Conservation (phyloP, 2,797 vertebrate genomes). For the Channa striata region DNA sequence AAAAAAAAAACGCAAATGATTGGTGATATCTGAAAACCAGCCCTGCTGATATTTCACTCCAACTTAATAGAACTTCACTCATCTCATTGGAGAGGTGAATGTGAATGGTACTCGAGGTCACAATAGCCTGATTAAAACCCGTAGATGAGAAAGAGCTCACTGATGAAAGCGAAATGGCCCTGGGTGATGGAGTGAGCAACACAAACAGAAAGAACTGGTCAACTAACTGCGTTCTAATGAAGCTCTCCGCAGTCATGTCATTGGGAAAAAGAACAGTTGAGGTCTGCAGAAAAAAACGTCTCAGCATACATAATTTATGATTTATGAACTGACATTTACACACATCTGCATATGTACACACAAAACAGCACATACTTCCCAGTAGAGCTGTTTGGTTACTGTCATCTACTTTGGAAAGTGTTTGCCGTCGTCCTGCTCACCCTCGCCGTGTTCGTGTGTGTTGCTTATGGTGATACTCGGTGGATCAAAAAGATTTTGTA, state of each 20-base stretch:
- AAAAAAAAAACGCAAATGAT: too few species aligned
- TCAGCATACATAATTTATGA: constrained; percentile 54
- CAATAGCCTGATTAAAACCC: constrained; percentile 69
- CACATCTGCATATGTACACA: constrained; percentile 54
- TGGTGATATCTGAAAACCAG: too few species aligned
- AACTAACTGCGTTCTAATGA: constrained; percentile 67
- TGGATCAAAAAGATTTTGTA: constrained; percentile 17
- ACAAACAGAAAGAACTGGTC: constrained; percentile 60
- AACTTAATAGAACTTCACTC: constrained; percentile 7
- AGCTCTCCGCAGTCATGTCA: constrained; percentile 54
- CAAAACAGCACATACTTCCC: constrained; percentile 13
- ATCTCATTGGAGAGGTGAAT: constrained; percentile 21
- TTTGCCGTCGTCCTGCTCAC: constrained; percentile 73
- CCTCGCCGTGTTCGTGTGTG: constrained; percentile 32
- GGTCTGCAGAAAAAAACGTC: constrained; percentile 28
- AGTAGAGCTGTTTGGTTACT: constrained; percentile 48
- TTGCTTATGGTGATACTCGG: constrained; percentile 21
- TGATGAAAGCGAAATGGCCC: constrained; percentile 68
- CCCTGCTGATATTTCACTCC: constrained; percentile 4
- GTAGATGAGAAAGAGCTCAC: constrained; percentile 42
- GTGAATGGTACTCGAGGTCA: constrained; percentile 53
- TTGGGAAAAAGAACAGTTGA: constrained; percentile 39
- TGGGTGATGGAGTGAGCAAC: constrained; percentile 65
- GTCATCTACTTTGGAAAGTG: constrained; percentile 68
- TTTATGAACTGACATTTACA: constrained; percentile 58